Evolutionary conservation across 2,113 vertebrate species (phyloP), one percentile per base, ranked within the genome.

Genomic region (Todiramphus saurophagus): DNA sequence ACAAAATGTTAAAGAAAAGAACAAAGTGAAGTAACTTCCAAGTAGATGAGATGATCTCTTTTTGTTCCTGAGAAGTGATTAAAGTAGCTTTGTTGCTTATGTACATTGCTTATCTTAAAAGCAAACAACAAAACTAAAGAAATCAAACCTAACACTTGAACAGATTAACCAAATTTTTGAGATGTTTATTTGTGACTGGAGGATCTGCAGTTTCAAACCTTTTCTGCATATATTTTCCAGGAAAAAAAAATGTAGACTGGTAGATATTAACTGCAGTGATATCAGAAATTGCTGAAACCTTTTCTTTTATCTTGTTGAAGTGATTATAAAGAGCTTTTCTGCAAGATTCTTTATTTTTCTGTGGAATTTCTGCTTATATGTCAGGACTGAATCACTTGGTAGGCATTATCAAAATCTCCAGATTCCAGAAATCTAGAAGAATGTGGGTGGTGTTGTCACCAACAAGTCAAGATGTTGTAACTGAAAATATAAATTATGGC

Each of bases 131-230:
- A 28, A 24, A 44, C 5, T 16, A 51, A 43, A 5, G 21, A 51
- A 72, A 73, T 7, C 11, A 50, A 41, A 44, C 3, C 3, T 5
- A 13, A 3, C 8, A 37, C 19, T 6, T 21, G 25, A 46, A 30
- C 5, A 7, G 0, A 0, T 51, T 33, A 41, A 72, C 4, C 7
- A 27, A 13, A 30, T 37, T 73, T 89, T 51, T 64, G 48, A 50
- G 19, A 16, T n/a, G 7, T 48, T 76, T 44, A 31, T 58, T 76
- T 74, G 5, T 64, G 33, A 27, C 8, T 39, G 37, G 28, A 21
- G 16, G 6, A 35, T 39, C 27, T 89, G 72, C 8, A 11, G 5
- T 77, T 91, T 76, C 39, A 89, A 89, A 86, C 2, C 5, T 35
- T 41, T 31, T 39, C 25, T 37, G 12, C 4, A 3, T 56, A 1